Base-by-base conservation (phyloP, 2,113 vertebrate species). In the Oenanthe melanoleuca region DNA sequence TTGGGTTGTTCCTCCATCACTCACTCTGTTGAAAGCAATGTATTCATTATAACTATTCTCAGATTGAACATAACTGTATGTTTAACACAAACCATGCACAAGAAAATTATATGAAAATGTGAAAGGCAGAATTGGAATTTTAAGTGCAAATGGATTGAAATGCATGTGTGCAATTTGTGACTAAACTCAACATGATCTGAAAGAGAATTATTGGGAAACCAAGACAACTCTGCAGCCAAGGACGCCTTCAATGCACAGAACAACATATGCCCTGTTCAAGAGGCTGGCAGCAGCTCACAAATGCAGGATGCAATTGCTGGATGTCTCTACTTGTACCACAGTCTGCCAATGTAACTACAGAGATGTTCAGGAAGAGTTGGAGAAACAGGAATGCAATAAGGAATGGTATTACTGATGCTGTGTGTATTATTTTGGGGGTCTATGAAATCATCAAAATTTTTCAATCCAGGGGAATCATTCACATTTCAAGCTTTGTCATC, bases 231-330 rank as follows among this genome's bases (percentile, higher is more conserved):
- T 85, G 66, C 70, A 89, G 71, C 26, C 65, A 71, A 80, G 66
- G 81, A 63, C 40, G 34, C 29, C 66, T 80, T 53, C 38, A 70
- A 70, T 19, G 47, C 52, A 49, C 50, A 72, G 73, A 90, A 72
- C 69, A 90, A 84, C 1, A 1, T 28, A 42, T 47, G n/a, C 20
- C 4, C 22, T 20, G n/a, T 80, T 77, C 0, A 0, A 49, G 69
- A 71, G 28, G 85, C 70, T 65, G 59, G 59, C 45, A 60, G 80
- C 29, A 74, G 73, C 64, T 84, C 61, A 65, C 66, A 81, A 89
- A 40, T 13, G 26, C 60, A 92, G 65, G 81, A 65, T 47, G 31
- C 63, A 26, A 33, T 65, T 67, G 26, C 3, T 47, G 38, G 47
- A 64, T 71, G 22, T 73, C 45, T 53, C 69, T 31, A 37, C 10